Conservation (phyloP, 2,797 vertebrate species). For the Acestrorhynchus altus region DNA sequence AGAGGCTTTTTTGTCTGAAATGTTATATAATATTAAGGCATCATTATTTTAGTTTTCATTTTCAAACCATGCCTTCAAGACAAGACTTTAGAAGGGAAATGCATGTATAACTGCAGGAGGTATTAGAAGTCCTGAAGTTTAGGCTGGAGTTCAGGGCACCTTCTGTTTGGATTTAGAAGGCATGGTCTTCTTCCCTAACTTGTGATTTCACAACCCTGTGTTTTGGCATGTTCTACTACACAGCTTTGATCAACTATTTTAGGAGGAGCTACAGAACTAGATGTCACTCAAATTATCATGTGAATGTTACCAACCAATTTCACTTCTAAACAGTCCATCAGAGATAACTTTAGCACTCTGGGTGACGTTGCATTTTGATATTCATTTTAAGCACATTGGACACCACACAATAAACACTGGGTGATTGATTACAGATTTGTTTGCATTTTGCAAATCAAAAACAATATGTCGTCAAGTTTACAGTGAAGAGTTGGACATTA, state of each 20-base stretch:
- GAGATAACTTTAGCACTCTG: not conserved
- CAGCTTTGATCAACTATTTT: not conserved
- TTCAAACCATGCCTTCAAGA: too few species aligned
- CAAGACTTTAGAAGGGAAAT: too few species aligned
- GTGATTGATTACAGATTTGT: not conserved
- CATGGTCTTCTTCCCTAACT: too few species aligned
- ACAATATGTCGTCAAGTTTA: too few species aligned
- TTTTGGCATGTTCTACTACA: not conserved
- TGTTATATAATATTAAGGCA: too few species aligned
- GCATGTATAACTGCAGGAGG: too few species aligned
- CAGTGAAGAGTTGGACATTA: too few species aligned
- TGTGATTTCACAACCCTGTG: too few species aligned
- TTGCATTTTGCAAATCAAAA: not conserved
- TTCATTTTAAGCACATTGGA: not conserved
- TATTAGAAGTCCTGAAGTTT: too few species aligned
- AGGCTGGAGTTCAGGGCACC: too few species aligned
- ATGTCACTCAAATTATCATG: not conserved
- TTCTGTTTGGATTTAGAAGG: too few species aligned
- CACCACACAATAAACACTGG: not conserved
- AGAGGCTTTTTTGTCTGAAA: conserved; percentile 11
- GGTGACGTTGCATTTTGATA: not conserved
- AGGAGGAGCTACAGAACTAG: not conserved
- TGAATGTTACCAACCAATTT: not conserved
- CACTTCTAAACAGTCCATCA: not conserved
- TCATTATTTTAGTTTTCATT: too few species aligned